These are phyloP conservation scores for Sapayoa aenigma DNA, from an alignment of 2,113 vertebrate genomes.

Conservation along the genomic window DNA sequence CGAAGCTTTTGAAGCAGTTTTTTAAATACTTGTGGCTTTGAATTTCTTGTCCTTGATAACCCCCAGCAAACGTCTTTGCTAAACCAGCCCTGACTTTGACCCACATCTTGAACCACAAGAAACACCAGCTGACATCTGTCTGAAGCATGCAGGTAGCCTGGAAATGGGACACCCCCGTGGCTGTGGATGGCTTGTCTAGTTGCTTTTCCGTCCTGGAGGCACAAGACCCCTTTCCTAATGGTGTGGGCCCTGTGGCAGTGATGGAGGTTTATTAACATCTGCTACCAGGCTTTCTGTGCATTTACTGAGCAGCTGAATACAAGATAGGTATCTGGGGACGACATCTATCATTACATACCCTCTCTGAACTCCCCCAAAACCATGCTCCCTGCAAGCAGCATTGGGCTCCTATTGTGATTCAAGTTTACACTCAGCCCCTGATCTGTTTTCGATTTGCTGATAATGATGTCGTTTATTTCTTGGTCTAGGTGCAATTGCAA, in stretches of 20 bases:
- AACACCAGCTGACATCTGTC: not conserved
- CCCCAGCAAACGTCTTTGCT: not conserved
- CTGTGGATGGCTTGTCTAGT: not conserved
- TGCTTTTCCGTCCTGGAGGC: not conserved
- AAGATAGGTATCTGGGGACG: not conserved
- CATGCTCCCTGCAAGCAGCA: not conserved
- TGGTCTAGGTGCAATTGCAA: not conserved
- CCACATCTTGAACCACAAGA: not conserved
- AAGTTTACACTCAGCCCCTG: not conserved
- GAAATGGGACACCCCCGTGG: rapidly evolving
- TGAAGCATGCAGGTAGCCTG: not conserved
- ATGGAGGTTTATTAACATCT: not conserved
- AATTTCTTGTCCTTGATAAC: not conserved
- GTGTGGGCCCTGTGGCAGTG: not conserved
- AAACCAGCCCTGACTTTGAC: not conserved
- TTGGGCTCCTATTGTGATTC: not conserved
- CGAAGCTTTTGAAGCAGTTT: not conserved
- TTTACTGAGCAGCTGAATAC: not conserved
- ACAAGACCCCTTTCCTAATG: not conserved
- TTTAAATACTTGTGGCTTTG: not conserved
- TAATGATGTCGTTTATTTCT: not conserved
- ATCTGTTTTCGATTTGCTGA: conserved; percentile 20
- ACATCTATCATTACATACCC: not conserved
- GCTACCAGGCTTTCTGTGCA: not conserved
- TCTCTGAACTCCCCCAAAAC: not conserved